A percentile compares a stretch with the other conserved stretches of the same genome.
phyloP scores from a whole-genome alignment of 1,140 invertebrate genomes.

The Habropoda laboriosa region DNA sequence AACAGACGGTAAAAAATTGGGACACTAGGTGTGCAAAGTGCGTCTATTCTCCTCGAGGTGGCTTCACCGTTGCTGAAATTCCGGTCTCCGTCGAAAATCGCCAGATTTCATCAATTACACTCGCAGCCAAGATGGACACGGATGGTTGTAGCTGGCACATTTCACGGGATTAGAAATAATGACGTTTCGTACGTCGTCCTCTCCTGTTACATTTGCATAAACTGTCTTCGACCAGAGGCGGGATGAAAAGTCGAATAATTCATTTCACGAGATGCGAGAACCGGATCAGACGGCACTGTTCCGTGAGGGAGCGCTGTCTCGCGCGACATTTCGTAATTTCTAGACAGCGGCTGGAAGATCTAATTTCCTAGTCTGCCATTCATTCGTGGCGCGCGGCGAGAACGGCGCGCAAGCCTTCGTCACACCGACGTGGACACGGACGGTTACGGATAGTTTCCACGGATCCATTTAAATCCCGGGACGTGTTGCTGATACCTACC shows the following conservation, averaged over 20 bases:
- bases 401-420: constrained; percentile 51
- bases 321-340: constrained; percentile 69
- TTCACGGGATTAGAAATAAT: constrained; percentile 18
- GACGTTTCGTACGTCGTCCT: constrained; percentile 37
- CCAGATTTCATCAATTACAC: constrained; percentile 36
- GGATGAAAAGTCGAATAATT: constrained; percentile 49
- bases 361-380: constrained; percentile 73
- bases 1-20: too few species aligned
- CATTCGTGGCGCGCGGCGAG: constrained; percentile 56
- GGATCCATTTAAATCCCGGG: constrained; percentile 60
- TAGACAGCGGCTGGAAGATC: constrained; percentile 70
- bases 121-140: background rate
- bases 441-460: constrained; percentile 67
- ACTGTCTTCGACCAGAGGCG: constrained; percentile 16
- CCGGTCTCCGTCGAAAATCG: background rate
- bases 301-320: constrained; percentile 47
- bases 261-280: constrained; percentile 9
- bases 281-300: constrained; percentile 25
- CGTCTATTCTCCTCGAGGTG: background rate
- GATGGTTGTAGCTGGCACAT: background rate
- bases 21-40: too few species aligned
- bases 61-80: accelerated
- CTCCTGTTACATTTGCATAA: constrained; percentile 38
- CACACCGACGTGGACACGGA: constrained; percentile 45
- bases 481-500: constrained; percentile 57